Percentiles rank a stretch among this genome's conserved stretches.
These are phyloP conservation scores for Dryobota labecula DNA, from an alignment of 2,888 invertebrate species.

Conservation along the genomic window DNA sequence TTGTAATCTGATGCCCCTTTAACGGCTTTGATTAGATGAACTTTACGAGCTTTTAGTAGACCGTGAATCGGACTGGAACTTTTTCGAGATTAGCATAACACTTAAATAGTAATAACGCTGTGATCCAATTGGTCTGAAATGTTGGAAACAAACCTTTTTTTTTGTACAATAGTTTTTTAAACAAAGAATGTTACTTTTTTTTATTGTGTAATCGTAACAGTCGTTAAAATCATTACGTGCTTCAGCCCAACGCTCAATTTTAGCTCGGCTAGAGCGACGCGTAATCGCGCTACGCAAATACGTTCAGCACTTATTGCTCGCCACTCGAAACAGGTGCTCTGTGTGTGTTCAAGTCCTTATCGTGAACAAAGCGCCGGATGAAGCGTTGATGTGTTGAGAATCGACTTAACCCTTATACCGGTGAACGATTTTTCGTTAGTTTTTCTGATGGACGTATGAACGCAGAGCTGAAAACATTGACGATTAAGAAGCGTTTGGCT, in stretches of 20 bases:
- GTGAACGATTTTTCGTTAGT: conserved; percentile 53
- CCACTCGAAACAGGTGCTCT: conserved; percentile 84
- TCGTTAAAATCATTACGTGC: conserved; percentile 65
- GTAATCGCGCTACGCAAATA: conserved; percentile 88
- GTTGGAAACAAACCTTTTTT: conserved; percentile 26
- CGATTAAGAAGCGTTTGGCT: background rate
- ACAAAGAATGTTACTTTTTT: conserved; percentile 57
- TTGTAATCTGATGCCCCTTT: conserved; percentile 82
- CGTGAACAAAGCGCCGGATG: conserved; percentile 82
- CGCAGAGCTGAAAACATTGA: conserved; percentile 11
- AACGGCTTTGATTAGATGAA: conserved; percentile 81
- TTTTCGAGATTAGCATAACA: conserved; percentile 61
- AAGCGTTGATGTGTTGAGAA: conserved; percentile 72
- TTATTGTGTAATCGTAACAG: conserved; percentile 57
- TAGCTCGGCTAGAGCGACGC: conserved; percentile 74
- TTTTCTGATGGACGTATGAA: conserved; percentile 33
- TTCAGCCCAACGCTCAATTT: conserved; percentile 70
- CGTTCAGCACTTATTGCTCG: conserved; percentile 86
- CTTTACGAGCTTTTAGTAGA: conserved; percentile 75
- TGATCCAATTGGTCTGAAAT: conserved; percentile 44
- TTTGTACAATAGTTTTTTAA: conserved; percentile 37
- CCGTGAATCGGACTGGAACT: conserved; percentile 67
- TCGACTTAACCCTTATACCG: conserved; percentile 72
- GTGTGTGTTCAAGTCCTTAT: conserved; percentile 83
- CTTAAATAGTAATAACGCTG: conserved; percentile 60